Evolutionary conservation across 2,797 vertebrate species (phyloP), one percentile per base, ranked within the genome.

Genomic region (Anolis apletophallus): DNA sequence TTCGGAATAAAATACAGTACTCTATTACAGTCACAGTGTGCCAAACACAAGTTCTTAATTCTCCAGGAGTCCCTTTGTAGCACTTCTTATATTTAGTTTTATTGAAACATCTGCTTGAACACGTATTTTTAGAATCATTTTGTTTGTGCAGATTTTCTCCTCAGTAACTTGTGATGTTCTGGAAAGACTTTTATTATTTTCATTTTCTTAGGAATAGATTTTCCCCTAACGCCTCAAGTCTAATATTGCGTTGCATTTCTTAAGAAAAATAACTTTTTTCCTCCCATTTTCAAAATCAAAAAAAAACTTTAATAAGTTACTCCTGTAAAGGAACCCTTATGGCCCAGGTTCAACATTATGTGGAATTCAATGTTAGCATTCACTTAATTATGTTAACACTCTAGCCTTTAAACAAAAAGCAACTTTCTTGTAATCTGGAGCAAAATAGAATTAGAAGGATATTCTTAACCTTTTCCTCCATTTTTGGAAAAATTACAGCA

Each of bases 1-100:
- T 72, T 83, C 84, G 73, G 86, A 88, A 87, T 5, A 0, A 93
- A 92, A 94, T 88, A 23, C 74, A 11, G 4, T 85, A 84, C 64
- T 0, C 5, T 36, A 80, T 64, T 89, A 5, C 79, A 12, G 4
- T 90, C 80, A 83, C 29, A 64, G 87, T 84, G 87, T 16, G 23
- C 57, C 54, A 88, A 89, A 64, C n/a, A 86, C 5, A 5, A 40
- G 87, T 80, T 21, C 52, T 76, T 87, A 64, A 17, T 26, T 87
- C 54, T 93, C 87, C 13, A 14, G 68, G 73, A 34, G 68, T 92
- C 88, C 23, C 23, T 40, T 84, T 88, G 85, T 84, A 90, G 16
- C 59, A 61, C 50, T 91, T 85, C 1, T 64, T 88, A 40, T 50
- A 80, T 34, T 19, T 85, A 21, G 46, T 73, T 78, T 90, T 91